Conservation (phyloP, 1,140 invertebrate genomes). For the Nasonia longicornis region DNA sequence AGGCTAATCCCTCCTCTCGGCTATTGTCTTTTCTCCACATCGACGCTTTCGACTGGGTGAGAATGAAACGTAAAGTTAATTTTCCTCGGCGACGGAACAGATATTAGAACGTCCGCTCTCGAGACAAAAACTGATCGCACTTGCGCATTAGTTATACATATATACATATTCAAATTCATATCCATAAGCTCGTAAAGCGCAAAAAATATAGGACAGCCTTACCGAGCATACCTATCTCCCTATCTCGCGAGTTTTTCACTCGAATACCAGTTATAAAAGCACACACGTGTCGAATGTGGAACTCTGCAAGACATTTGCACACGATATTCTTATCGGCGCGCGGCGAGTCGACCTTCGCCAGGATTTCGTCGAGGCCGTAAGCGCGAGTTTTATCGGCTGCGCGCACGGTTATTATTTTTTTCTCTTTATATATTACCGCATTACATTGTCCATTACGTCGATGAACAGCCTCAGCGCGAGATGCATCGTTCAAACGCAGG, state of each 20-base stretch:
- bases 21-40: constrained; percentile 4
- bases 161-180: too few species aligned
- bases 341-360: constrained; percentile 57
- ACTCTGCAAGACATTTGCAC: constrained; percentile 26
- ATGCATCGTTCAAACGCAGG: background rate
- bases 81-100: background rate
- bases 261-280: background rate
- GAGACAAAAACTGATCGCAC: too few species aligned
- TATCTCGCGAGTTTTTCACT: background rate
- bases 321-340: constrained; percentile 53
- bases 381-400: constrained; percentile 4
- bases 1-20: background rate
- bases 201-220: too few species aligned
- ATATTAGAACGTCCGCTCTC: too few species aligned
- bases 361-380: constrained; percentile 59
- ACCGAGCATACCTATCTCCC: background rate
- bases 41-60: background rate
- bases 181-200: too few species aligned
- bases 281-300: background rate
- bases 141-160: too few species aligned
- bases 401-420: constrained; percentile 20
- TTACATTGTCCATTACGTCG: constrained; percentile 23
- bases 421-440: constrained; percentile 21
- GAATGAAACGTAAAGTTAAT: background rate
- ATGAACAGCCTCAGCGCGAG: constrained; percentile 6